phyloP scores from a whole-genome alignment of 2,888 invertebrate species.

The Archips xylosteana region DNA sequence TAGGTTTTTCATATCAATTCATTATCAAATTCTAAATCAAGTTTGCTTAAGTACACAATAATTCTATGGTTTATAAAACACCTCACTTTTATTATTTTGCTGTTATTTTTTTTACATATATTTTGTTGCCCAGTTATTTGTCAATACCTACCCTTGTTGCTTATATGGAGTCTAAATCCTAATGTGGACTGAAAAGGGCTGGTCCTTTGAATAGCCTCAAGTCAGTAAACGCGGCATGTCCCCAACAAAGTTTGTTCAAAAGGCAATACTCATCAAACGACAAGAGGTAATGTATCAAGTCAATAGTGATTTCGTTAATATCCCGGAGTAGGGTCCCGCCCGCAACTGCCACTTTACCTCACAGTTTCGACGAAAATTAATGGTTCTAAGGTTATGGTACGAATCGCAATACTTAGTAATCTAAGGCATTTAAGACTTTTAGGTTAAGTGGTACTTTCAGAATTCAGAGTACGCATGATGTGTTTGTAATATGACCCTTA shows the following conservation, averaged over 20 bases:
- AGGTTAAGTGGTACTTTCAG: not conserved
- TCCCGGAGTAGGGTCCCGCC: conserved; percentile 64
- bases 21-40: not conserved
- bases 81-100: too few species aligned
- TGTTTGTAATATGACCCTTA: not conserved
- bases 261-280: conserved; percentile 48
- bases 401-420: conserved; percentile 55
- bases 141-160: not conserved
- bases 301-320: conserved; percentile 70
- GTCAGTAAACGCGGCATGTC: conserved; percentile 17
- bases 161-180: not conserved
- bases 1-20: not conserved
- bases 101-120: too few species aligned
- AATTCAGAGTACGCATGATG: not conserved
- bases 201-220: conserved; percentile 4
- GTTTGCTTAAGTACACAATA: not conserved
- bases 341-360: conserved; percentile 64
- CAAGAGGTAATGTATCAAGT: conserved; percentile 69
- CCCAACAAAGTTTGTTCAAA: conserved; percentile 37
- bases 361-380: conserved; percentile 71
- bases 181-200: not conserved
- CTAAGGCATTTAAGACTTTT: conserved; percentile 18
- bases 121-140: not conserved
- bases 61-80: too few species aligned
- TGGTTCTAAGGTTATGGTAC: conserved; percentile 59